Base-by-base conservation (phyloP, 2,888 invertebrate species). In the Xestia sexstrigata region DNA sequence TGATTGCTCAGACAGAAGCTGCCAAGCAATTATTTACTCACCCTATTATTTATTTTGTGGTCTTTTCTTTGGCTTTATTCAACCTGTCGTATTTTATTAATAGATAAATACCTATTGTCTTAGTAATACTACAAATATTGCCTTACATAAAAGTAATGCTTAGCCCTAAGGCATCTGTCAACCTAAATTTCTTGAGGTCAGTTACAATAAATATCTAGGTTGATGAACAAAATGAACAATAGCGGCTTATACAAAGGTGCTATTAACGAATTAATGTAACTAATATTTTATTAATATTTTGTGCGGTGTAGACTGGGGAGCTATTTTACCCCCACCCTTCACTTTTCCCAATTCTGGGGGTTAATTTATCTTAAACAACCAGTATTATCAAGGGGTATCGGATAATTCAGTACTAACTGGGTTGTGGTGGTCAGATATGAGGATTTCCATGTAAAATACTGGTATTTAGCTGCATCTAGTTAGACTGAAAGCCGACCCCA, bases 81-180 rank as follows among this genome's bases (percentile, higher is more conserved):
- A 1, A 23, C 7, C 26, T 49, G 55, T 76, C 77, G 20, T 30
- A 35, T 60, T 82, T 65, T 42, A 52, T 69, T 65, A 23, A 26
- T 42, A 42, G 15, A 17, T 66, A 35, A 35, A 35, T 65, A n/a
- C 45, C 65, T 20, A 45, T 42, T 76, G 11, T 35, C 23, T 79
- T 17, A 49, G 68, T 72, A 69, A 23, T 65, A 65, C 35, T 15
- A 66, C 35, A 76, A 68, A 76, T 82, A 65, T 63, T 76, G 47
- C 76, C 39, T 76, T 49, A 65, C 42, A 69, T 23, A 58, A 62
- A 81, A 62, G 26, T 67, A 74, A 65, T 74, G 7, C 17, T 35
- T 60, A 60, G 35, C 20, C 4, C 17, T 74, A 8, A 66, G 15
- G 42, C 11, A 45, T 76, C 26, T 65, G 55, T 69, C 82, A 65